Evolutionary conservation across 2,888 invertebrate species (phyloP).

Genomic region (Lysandra bellargus): DNA sequence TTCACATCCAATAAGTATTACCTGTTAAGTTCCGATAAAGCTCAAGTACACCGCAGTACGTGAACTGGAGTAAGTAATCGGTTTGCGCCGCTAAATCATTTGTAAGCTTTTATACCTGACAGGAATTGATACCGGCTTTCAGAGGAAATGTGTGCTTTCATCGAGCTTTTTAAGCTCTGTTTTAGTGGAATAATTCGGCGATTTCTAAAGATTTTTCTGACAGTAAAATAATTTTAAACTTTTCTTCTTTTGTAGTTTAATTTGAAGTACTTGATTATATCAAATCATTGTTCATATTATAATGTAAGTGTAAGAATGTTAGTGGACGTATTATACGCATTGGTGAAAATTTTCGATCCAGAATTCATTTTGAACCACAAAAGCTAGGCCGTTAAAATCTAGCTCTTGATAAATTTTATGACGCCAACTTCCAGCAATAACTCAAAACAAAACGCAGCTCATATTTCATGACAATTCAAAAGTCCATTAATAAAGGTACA

Average conservation of each 20-base stretch:
- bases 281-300: too few relatives aligned
- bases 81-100: conserved; percentile 60
- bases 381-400: background rate
- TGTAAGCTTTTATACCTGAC: conserved; percentile 60
- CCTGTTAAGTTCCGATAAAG: conserved; percentile 33
- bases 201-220: background rate
- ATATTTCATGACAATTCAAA: conserved; percentile 33
- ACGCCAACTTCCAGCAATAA: conserved; percentile 16
- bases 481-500: conserved; percentile 36
- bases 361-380: background rate
- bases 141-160: conserved; percentile 19
- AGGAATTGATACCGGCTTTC: conserved; percentile 45
- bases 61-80: conserved; percentile 53
- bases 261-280: too few relatives aligned
- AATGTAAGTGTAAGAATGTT: background rate
- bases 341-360: background rate
- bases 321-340: background rate
- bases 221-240: background rate
- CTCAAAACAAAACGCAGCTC: conserved; percentile 32
- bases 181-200: background rate
- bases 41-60: conserved; percentile 39
- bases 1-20: conserved; percentile 21
- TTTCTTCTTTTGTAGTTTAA: background rate
- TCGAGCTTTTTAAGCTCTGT: conserved; percentile 25
- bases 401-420: conserved; percentile 35